phyloP scores from a whole-genome alignment of 92 coral and sea anemone genomes.

The Bergia puertoricense region DNA sequence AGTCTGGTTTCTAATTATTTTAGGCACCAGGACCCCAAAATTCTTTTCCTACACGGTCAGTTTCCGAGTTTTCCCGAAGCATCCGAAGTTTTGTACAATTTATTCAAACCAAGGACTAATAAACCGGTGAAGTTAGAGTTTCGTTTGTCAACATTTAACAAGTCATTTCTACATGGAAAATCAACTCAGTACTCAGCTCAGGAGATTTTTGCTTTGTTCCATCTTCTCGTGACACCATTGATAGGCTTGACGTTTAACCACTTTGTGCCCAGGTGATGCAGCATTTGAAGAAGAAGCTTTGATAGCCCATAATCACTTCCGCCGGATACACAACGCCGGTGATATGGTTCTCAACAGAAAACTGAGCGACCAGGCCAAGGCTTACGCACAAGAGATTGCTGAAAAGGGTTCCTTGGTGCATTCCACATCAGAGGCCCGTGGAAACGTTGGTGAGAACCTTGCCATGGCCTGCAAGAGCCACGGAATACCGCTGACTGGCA shows the following conservation, averaged over 20 bases:
- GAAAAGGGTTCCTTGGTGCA: constrained; percentile 69
- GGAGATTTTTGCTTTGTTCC: not conserved
- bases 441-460: constrained; percentile 82
- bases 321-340: constrained; percentile 71
- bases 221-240: no score
- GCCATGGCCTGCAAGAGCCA: constrained; percentile 78
- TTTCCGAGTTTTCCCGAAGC: no score
- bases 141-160: no score
- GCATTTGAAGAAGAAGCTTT: constrained; percentile 76
- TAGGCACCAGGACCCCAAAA: no score
- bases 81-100: no score
- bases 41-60: no score
- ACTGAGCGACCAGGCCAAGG: constrained; percentile 67
- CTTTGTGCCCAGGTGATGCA: constrained; percentile 34
- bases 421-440: constrained; percentile 61
- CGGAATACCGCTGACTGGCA: constrained; percentile 70
- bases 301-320: constrained; percentile 64
- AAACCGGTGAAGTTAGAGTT: no score
- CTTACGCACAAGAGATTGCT: constrained; percentile 74
- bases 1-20: no score
- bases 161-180: no score
- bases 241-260: not conserved
- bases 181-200: no score
- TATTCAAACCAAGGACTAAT: no score
- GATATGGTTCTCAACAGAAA: constrained; percentile 57